Conservation (phyloP, 2,888 invertebrate genomes). For the Hirtodrosophila cameraria region DNA sequence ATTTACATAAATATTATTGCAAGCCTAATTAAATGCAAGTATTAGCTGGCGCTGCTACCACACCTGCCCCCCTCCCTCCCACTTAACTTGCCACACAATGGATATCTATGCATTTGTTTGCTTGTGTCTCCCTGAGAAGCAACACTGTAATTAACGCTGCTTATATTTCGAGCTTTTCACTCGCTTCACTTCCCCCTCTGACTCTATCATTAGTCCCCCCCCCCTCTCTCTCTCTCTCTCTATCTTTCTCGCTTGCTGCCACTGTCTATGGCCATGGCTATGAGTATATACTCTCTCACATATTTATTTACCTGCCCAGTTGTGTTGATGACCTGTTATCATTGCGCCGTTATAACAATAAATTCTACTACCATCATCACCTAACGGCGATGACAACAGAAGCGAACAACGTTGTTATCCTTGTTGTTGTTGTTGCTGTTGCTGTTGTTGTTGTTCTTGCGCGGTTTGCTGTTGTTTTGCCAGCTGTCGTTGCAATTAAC, state of each 20-base stretch:
- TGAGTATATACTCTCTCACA: constrained; percentile 6
- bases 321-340: constrained; percentile 75
- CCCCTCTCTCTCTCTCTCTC: background rate
- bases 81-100: constrained; percentile 4
- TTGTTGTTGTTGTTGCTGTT: constrained; percentile 22
- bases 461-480: constrained; percentile 69
- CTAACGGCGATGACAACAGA: constrained; percentile 60
- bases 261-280: constrained; percentile 23
- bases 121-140: constrained; percentile 39
- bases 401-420: constrained; percentile 46
- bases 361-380: constrained; percentile 59
- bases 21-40: constrained; percentile 81
- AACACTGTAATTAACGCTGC: constrained; percentile 68
- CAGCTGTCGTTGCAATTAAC: constrained; percentile 77
- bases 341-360: constrained; percentile 74
- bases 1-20: constrained; percentile 81
- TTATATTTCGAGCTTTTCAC: constrained; percentile 58
- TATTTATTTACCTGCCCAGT: constrained; percentile 64
- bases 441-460: constrained; percentile 48
- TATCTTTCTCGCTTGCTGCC: background rate
- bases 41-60: constrained; percentile 51
- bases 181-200: background rate
- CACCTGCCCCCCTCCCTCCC: background rate
- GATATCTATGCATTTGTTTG: constrained; percentile 38
- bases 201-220: background rate